A percentile compares a stretch with the other conserved stretches of the same genome.
phyloP scores from a whole-genome alignment of 2,113 vertebrate species.

The Melanostigma gelatinosum region DNA sequence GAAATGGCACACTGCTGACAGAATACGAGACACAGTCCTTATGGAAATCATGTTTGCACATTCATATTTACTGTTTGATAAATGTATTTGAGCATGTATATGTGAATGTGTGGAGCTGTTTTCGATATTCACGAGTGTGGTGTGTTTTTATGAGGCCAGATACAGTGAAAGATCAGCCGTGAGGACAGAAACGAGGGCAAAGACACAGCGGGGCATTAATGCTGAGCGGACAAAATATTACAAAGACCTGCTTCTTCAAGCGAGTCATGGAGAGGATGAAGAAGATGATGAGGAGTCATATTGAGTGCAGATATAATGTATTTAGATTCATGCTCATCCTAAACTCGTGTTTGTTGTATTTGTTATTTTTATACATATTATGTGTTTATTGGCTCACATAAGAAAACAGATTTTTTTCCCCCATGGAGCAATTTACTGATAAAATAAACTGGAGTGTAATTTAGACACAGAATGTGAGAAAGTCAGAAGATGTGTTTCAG shows the following conservation, averaged over 20 bases:
- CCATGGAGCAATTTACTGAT: background rate
- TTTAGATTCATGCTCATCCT: background rate
- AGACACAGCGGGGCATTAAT: conserved; percentile 1
- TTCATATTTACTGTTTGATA: conserved; percentile 15
- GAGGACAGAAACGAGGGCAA: background rate
- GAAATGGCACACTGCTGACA: background rate
- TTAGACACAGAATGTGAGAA: background rate
- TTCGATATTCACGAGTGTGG: conserved; percentile 23
- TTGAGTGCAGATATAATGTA: background rate
- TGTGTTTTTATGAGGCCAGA: background rate
- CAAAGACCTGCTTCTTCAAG: conserved; percentile 9
- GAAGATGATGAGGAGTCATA: background rate
- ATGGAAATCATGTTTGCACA: conserved; percentile 12
- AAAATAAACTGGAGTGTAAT: background rate
- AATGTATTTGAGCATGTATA: background rate
- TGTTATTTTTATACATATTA: background rate
- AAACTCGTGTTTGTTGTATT: background rate
- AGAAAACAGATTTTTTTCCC: background rate
- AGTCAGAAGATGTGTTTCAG: background rate
- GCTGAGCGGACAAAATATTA: conserved; percentile 4
- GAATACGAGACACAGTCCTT: background rate
- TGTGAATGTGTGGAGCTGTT: background rate
- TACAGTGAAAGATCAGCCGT: background rate
- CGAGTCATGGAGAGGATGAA: background rate
- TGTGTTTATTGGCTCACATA: background rate